Conservation (phyloP, 2,113 vertebrate genomes). For the Eretmochelys imbricata region DNA sequence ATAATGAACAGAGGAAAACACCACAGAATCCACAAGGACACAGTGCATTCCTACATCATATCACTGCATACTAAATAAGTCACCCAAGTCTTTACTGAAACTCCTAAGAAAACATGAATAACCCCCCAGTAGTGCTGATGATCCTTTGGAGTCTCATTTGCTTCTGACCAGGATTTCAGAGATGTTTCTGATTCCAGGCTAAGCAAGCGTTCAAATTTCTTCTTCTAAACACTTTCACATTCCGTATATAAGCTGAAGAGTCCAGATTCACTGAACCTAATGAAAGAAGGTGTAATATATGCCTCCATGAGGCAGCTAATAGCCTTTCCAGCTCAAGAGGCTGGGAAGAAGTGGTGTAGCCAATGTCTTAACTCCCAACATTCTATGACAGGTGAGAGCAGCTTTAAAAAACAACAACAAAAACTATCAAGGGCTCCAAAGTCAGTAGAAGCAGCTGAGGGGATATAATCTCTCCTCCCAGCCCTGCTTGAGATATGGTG, state of each 20-base stretch:
- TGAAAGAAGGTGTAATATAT: background rate
- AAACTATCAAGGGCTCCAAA: background rate
- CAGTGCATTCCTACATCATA: background rate
- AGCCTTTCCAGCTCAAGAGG: background rate
- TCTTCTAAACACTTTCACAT: background rate
- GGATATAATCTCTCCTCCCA: background rate
- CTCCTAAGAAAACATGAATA: background rate
- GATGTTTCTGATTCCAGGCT: background rate
- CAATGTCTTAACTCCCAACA: background rate
- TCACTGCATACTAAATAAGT: background rate
- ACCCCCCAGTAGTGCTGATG: background rate
- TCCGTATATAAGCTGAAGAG: background rate
- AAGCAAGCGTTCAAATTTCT: background rate
- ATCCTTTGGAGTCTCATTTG: background rate
- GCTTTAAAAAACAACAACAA: background rate
- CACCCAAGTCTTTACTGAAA: background rate
- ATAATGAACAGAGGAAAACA: background rate
- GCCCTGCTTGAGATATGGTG: background rate
- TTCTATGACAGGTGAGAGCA: background rate
- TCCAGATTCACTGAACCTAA: background rate
- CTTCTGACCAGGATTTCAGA: background rate
- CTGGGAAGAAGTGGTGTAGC: background rate
- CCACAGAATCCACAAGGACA: background rate
- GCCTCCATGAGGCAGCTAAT: background rate
- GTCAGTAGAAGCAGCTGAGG: background rate